Evolutionary conservation across 1,140 invertebrate genomes (phyloP).

Genomic region (Apocrypta bakeri): DNA sequence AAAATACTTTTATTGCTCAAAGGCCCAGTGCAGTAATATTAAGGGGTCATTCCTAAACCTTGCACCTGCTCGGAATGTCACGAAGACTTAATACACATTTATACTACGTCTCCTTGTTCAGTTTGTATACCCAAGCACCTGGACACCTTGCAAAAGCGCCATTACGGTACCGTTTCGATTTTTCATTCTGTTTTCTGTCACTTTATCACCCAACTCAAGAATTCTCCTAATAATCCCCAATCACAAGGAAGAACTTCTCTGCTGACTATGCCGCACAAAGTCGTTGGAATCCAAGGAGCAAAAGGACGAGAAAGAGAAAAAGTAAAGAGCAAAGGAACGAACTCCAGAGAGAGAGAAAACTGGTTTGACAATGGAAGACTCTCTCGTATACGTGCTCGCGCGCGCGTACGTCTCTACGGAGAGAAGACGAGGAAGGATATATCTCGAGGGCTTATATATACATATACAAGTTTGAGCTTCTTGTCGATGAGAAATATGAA

Average conservation of each 20-base stretch:
- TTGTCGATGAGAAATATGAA: background rate
- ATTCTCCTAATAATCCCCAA: background rate
- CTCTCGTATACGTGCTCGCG: slow-evolving; percentile 49
- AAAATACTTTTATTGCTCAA: background rate
- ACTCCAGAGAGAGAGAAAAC: slow-evolving; percentile 21
- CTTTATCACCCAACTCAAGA: too few species aligned
- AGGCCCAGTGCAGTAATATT: background rate
- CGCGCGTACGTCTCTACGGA: slow-evolving; percentile 20
- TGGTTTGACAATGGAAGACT: slow-evolving; percentile 28
- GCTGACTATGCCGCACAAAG: background rate
- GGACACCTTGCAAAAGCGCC: too few species aligned
- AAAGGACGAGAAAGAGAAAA: slow-evolving; percentile 7
- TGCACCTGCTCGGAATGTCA: background rate
- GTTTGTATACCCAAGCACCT: background rate
- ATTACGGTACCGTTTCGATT: background rate
- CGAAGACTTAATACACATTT: background rate
- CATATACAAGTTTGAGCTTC: background rate
- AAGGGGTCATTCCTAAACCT: background rate
- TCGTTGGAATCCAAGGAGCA: slow-evolving; percentile 33
- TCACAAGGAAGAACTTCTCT: background rate
- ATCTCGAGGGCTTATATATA: background rate
- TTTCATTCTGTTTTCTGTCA: background rate
- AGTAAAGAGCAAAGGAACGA: slow-evolving; percentile 11
- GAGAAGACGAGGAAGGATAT: slow-evolving; percentile 8
- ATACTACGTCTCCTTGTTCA: background rate